Conservation (phyloP, 2,797 vertebrate species). For the Rhinoraja longicauda region DNA sequence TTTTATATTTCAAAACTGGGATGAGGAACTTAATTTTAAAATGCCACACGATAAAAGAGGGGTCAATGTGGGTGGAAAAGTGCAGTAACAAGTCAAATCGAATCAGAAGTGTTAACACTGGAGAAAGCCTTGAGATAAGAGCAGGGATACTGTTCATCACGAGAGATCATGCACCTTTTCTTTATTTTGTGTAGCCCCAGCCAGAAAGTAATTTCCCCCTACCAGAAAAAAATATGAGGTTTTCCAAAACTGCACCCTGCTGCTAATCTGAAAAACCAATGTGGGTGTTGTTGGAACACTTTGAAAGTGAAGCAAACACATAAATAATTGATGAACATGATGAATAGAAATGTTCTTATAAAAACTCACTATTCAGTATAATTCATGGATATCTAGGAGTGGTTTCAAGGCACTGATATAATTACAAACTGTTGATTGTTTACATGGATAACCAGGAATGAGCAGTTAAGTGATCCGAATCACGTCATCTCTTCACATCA, state of each 20-base stretch:
- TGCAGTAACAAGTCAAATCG: background rate
- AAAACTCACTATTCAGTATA: background rate
- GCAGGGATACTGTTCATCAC: background rate
- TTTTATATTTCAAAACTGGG: background rate
- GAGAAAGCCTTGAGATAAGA: background rate
- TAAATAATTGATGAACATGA: background rate
- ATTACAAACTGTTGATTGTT: slow-evolving; percentile 6
- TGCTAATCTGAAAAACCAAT: background rate
- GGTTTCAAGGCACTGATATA: slow-evolving; percentile 15
- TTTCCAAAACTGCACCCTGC: background rate
- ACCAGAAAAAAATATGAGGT: background rate
- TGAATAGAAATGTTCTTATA: background rate
- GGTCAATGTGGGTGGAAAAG: background rate
- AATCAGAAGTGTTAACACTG: background rate
- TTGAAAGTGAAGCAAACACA: background rate
- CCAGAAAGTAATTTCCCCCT: background rate
- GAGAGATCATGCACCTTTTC: background rate
- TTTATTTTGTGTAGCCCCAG: background rate
- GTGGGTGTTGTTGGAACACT: background rate
- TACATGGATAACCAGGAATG: background rate
- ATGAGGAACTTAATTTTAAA: background rate
- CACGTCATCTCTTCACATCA: background rate
- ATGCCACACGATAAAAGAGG: background rate
- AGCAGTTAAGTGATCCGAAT: background rate
- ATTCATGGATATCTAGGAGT: background rate